phyloP scores from a whole-genome alignment of 2,888 invertebrate genomes.

The Electrophaes corylata region DNA sequence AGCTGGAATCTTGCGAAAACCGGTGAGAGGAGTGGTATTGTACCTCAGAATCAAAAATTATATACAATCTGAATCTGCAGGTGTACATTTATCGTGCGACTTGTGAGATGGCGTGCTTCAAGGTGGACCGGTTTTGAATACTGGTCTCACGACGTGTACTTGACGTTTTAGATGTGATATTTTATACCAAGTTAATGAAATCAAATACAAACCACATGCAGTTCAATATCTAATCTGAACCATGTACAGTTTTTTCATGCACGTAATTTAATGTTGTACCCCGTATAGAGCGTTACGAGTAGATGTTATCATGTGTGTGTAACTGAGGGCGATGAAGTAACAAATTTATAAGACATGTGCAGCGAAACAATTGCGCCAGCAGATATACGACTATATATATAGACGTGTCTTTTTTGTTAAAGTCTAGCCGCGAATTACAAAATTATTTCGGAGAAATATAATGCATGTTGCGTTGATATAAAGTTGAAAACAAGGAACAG shows the following conservation, averaged over 20 bases:
- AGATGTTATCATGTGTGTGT: background rate
- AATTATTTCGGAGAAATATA: slow-evolving; percentile 42
- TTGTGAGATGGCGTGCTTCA: slow-evolving; percentile 62
- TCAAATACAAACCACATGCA: slow-evolving; percentile 27
- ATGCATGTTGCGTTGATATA: slow-evolving; percentile 25
- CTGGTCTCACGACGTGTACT: slow-evolving; percentile 56
- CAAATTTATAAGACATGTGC: slow-evolving; percentile 34
- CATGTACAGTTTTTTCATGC: slow-evolving; percentile 1
- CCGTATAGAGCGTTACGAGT: background rate
- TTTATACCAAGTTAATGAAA: slow-evolving; percentile 39
- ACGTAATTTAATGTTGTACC: background rate
- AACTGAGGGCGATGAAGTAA: slow-evolving; percentile 40
- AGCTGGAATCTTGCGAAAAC: slow-evolving; percentile 69
- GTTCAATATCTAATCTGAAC: slow-evolving; percentile 3
- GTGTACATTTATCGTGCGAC: slow-evolving; percentile 56
- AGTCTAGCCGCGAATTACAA: slow-evolving; percentile 39
- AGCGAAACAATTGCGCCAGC: slow-evolving; percentile 48
- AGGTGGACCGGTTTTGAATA: slow-evolving; percentile 69
- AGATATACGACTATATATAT: slow-evolving; percentile 47
- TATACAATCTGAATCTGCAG: slow-evolving; percentile 61
- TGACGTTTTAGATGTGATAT: slow-evolving; percentile 48
- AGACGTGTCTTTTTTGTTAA: slow-evolving; percentile 51
- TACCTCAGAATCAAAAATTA: slow-evolving; percentile 61
- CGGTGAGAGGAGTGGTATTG: slow-evolving; percentile 42
- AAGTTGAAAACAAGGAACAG: slow-evolving; percentile 13